Conservation (phyloP, 1,140 invertebrate species). For the Zaprionus gabonicus region DNA sequence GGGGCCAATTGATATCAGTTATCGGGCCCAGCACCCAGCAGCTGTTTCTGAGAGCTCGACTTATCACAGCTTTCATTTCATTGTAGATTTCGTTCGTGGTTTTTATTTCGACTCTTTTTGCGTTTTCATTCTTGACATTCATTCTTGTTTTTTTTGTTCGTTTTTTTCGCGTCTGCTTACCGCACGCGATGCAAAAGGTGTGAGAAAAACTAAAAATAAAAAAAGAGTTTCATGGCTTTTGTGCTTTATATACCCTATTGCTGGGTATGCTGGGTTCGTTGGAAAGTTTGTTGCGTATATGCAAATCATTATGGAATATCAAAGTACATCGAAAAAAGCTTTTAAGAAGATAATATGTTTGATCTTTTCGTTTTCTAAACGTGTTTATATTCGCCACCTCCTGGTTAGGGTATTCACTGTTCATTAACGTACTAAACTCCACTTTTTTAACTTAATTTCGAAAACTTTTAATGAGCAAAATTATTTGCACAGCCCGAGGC, state of each 20-base stretch:
- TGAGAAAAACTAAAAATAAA: conserved; percentile 44
- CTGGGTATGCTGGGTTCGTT: neutral
- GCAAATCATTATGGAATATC: too few relatives aligned
- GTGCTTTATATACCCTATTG: neutral
- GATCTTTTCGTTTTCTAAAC: neutral
- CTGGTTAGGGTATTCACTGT: conserved; percentile 11
- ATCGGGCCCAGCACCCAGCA: conserved; percentile 23
- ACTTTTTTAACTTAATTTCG: neutral
- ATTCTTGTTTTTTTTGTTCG: neutral
- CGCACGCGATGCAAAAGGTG: conserved; percentile 26
- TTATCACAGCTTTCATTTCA: neutral
- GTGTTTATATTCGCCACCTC: neutral
- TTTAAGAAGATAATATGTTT: too few relatives aligned
- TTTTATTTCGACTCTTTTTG: conserved; percentile 4
- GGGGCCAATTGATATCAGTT: conserved; percentile 43
- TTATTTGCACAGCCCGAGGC: conserved; percentile 19
- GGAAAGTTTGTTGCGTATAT: neutral
- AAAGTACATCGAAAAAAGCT: too few relatives aligned
- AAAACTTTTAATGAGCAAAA: conserved; percentile 66
- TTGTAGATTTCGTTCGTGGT: neutral
- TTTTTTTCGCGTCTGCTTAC: conserved; percentile 12
- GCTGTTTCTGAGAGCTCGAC: conserved; percentile 53
- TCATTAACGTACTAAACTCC: neutral
- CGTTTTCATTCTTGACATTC: neutral
- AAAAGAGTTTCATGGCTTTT: conserved; percentile 54